Conservation (phyloP, 2,888 invertebrate species). For the Ochropleura leucogaster region DNA sequence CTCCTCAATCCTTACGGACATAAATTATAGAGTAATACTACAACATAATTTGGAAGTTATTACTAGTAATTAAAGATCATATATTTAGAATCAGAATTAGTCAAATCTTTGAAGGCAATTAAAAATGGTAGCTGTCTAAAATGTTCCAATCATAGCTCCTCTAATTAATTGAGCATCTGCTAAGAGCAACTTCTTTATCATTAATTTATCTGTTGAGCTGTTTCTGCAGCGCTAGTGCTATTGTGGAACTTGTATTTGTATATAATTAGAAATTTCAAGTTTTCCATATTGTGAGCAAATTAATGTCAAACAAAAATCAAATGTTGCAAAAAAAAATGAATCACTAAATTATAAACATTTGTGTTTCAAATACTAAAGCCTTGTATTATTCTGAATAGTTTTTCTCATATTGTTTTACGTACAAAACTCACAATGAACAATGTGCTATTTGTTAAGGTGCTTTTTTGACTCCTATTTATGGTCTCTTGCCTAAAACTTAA, state of each 20-base stretch:
- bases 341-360: background rate
- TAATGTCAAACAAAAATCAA: background rate
- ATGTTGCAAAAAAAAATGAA: background rate
- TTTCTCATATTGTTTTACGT: no score
- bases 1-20: no score
- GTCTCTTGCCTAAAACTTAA: no score
- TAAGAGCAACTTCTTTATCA: background rate
- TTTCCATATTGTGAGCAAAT: background rate
- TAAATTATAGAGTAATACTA: background rate
- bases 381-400: no score
- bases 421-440: no score
- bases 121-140: background rate
- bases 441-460: no score
- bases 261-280: background rate
- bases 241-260: background rate
- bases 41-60: background rate
- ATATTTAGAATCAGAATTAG: no score
- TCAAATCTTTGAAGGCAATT: no score
- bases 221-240: background rate
- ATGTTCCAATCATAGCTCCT: background rate
- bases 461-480: no score
- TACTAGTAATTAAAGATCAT: background rate
- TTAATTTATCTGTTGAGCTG: background rate
- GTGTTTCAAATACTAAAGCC: no score
- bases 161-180: background rate